These are phyloP conservation scores for Pygoscelis antarcticus DNA, from an alignment of 2,113 vertebrate genomes.

Conservation along the genomic window DNA sequence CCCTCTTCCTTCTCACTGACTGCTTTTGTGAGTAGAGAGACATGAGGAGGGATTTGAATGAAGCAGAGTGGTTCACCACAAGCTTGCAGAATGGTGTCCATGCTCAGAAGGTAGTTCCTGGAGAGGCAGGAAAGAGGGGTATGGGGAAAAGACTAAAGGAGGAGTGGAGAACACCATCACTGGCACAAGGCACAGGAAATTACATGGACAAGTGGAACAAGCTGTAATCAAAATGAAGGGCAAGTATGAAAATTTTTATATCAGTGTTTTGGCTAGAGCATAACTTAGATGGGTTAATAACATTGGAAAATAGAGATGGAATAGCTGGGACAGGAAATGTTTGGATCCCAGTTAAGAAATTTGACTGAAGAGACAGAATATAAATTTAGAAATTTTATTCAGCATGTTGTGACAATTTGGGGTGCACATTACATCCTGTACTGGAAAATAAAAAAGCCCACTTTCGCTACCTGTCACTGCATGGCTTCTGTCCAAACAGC, in stretches of 20 bases:
- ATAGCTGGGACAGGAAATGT: neutral
- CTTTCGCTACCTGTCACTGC: neutral
- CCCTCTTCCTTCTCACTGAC: neutral
- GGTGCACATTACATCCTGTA: neutral
- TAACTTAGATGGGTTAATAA: neutral
- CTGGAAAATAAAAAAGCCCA: neutral
- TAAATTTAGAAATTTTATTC: neutral
- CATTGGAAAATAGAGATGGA: neutral
- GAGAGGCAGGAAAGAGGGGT: neutral
- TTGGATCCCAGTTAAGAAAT: neutral
- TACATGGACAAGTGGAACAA: neutral
- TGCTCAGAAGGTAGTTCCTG: neutral
- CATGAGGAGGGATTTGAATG: neutral
- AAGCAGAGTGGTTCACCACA: neutral
- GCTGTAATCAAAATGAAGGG: neutral
- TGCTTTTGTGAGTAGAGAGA: neutral
- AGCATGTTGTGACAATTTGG: neutral
- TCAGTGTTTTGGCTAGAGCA: neutral
- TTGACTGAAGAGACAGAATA: neutral
- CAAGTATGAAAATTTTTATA: neutral
- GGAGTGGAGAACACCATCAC: neutral
- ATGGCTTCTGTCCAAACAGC: neutral
- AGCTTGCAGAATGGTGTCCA: neutral
- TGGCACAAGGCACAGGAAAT: neutral
- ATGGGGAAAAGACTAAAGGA: neutral